These are phyloP conservation scores for Lepus europaeus DNA, from an alignment of 2,113 vertebrate species.

Conservation along the genomic window DNA sequence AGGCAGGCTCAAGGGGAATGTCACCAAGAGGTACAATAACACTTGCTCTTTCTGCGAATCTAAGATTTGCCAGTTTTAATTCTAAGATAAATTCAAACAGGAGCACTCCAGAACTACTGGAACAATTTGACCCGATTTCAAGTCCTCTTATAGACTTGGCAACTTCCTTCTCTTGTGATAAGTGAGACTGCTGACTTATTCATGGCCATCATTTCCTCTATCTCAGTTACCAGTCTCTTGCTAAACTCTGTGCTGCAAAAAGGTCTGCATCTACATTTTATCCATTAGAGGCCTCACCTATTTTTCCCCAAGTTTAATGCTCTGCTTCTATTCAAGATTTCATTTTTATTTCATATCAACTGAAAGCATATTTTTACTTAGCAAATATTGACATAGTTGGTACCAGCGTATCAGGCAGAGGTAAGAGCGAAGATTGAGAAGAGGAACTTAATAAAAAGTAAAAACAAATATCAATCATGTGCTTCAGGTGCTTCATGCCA, in stretches of 20 bases:
- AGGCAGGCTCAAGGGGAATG: neutral
- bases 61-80: neutral
- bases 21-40: neutral
- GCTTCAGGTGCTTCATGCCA: neutral
- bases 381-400: constrained; percentile 2
- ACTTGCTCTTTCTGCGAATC: neutral
- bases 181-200: neutral
- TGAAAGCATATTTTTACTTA: neutral
- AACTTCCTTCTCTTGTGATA: neutral
- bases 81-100: constrained; percentile 41
- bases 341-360: constrained; percentile 20
- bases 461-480: neutral
- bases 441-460: neutral
- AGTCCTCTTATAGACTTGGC: neutral
- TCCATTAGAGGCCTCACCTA: neutral
- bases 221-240: neutral
- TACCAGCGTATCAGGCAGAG: neutral
- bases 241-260: neutral
- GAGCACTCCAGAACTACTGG: neutral
- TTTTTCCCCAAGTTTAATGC: neutral
- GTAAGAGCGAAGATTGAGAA: neutral
- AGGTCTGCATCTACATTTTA: neutral
- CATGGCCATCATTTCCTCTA: neutral
- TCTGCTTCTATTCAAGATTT: neutral
- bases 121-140: neutral